Evolutionary conservation across 2,797 vertebrate genomes (phyloP), one percentile per base, ranked within the genome.

Genomic region (Darevskia mixta): DNA sequence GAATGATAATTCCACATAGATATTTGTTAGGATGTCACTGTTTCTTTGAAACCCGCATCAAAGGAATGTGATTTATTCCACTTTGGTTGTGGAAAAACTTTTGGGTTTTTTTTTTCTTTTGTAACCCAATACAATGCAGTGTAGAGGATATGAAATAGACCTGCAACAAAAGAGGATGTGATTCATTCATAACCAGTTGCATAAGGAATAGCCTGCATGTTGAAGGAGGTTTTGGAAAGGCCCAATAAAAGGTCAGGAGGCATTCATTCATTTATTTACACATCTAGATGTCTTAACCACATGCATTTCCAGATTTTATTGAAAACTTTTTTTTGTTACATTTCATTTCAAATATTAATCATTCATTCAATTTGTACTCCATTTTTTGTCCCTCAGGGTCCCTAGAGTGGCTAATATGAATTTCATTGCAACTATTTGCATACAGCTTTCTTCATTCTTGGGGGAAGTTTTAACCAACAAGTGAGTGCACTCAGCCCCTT

Each of bases 41-140:
- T 32, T 71, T 27, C 75, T 83, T 83, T 72, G 35, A 83, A 83
- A 83, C 18, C 7, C 1, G 1, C 45, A 4, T 32, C 2, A 41
- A 43, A 41, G 32, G 35, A 72, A 69, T 69, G 73, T 55, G 61
- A 83, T 79, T 83, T 88, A 79, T 83, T 88, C 73, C 45, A 78
- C 38, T n/a, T 76, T 83, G 41, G n/a, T 49, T 83, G 66, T 61
- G 29, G 23, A 83, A 78, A 49, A 18, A 32, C 11, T 76, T 87
- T 77, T 49, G 45, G 38, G 38, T 8, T 45, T 72, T 71, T 45
- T 72, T 83, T 15, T 38, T n/a, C 73, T 78, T 87, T 83, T 79
- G 66, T 77, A 88, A 72, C 27, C 35, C 45, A 20, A 27, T 18
- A 58, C 13, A 71, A 71, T 79, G n/a, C 29, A 61, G 35, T 25